Evolutionary conservation across 2,888 invertebrate genomes (phyloP), one percentile per base, ranked within the genome.

Genomic region (Julus scanicus): DNA sequence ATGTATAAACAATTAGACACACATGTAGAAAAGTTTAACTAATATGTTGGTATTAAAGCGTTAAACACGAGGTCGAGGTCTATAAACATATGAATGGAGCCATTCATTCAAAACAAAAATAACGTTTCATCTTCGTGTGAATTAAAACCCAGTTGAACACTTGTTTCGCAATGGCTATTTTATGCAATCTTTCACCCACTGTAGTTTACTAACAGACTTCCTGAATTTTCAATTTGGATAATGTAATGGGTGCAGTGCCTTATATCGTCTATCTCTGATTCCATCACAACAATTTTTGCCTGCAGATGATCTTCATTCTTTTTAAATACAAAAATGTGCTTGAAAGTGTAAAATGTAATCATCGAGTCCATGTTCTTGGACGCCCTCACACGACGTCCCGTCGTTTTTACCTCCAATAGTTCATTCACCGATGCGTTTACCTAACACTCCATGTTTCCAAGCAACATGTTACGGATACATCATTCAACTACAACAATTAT

Each of bases 331-430:
- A 57, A n/a, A 71, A 71, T 11, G 53, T 53, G 53, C 17, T 53
- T 13, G 17, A 53, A 53, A 53, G 53, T 53, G 53, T 53, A 53
- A 53, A 53, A 53, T 53, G 53, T 15, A 53, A 53, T 53, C 53
- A 53, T 53, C 53, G 53, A 15, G 63, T 63, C n/a, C 63, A 63
- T 63, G 63, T 63, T 15, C n/a, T 71, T 11, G 29, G 71, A 71
- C 71, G 71, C 71, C 71, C 71, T 11, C 71, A 71, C 71, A 71
- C 29, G 71, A 71, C n/a, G 71, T 71, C 71, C 71, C 71, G 71
- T 71, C 71, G 71, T 20, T 71, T 29, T 71, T 71, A 17, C 63
- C 71, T 5, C 71, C 71, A 71, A 71, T 71, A 71, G 71, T 71
- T 71, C 71, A 71, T 71, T 71, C 71, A 71, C 71, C 71, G 71